These are phyloP conservation scores for Epinephelus moara DNA, from an alignment of 2,113 vertebrate genomes.

Conservation along the genomic window DNA sequence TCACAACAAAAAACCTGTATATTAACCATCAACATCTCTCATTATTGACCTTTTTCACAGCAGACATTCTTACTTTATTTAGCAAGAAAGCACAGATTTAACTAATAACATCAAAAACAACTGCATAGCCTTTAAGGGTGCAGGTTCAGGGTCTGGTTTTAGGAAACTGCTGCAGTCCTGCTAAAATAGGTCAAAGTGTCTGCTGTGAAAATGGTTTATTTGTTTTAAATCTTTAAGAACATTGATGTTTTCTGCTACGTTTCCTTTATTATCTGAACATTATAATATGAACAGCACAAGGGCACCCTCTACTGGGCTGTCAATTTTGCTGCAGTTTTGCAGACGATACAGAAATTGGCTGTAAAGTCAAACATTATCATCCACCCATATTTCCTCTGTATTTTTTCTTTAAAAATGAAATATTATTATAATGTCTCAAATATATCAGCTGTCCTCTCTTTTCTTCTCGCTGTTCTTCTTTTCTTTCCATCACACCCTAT, in stretches of 20 bases:
- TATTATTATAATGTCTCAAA: neutral
- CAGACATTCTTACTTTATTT: neutral
- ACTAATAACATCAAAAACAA: neutral
- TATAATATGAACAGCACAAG: slow-evolving; percentile 19
- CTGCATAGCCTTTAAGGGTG: neutral
- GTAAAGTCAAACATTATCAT: neutral
- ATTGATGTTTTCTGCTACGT: neutral
- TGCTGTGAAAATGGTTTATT: neutral
- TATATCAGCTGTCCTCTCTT: neutral
- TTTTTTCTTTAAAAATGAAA: neutral
- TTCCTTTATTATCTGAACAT: neutral
- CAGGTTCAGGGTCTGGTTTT: neutral
- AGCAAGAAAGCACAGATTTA: neutral
- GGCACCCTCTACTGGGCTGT: slow-evolving; percentile 45
- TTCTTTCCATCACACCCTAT: neutral
- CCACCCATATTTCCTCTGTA: neutral
- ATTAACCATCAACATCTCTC: neutral
- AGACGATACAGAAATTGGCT: neutral
- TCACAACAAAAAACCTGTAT: neutral
- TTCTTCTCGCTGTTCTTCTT: neutral
- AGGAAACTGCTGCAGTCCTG: neutral
- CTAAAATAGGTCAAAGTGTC: slow-evolving; percentile 14
- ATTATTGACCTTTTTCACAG: neutral
- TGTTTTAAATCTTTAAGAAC: neutral
- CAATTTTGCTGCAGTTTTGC: neutral